These are phyloP conservation scores for Aphidoletes aphidimyza DNA, from an alignment of 2,888 invertebrate species.

Conservation along the genomic window DNA sequence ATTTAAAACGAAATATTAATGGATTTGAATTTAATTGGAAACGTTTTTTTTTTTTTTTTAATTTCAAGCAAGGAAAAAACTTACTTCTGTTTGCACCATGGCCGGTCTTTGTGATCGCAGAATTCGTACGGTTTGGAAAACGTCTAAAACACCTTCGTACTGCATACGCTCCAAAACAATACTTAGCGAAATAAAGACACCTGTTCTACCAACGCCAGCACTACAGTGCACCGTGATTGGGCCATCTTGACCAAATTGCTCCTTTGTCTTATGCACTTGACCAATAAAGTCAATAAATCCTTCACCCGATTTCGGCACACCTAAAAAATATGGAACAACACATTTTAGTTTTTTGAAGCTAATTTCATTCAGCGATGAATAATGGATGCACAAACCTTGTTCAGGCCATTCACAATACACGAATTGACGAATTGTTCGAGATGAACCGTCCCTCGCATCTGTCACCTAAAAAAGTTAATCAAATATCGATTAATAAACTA, in stretches of 20 bases:
- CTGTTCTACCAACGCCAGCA: constrained; percentile 98
- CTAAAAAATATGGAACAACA: not conserved
- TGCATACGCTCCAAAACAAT: constrained; percentile 99
- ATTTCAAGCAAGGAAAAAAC: constrained; percentile 55
- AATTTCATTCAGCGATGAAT: no score
- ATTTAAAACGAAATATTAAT: not conserved
- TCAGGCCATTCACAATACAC: constrained; percentile 97
- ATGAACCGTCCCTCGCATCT: constrained; percentile 96
- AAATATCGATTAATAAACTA: not conserved
- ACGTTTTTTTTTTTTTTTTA: not conserved
- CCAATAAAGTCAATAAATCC: constrained; percentile 99
- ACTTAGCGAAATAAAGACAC: constrained; percentile 97
- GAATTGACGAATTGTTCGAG: constrained; percentile 94
- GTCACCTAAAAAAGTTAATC: constrained; percentile 74
- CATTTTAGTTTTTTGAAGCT: no score
- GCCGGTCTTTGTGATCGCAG: constrained; percentile 97
- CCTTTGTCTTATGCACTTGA: constrained; percentile 99
- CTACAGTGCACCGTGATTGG: constrained; percentile 99
- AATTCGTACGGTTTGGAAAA: constrained; percentile 99
- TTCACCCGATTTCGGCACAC: constrained; percentile 97
- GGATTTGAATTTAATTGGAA: not conserved
- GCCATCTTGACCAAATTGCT: constrained; percentile 99
- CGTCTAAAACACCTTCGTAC: constrained; percentile 98
- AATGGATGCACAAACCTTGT: no score
- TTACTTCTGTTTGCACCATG: constrained; percentile 99